Base-by-base conservation (phyloP, 2,797 vertebrate genomes). In the Sus cebifrons region DNA sequence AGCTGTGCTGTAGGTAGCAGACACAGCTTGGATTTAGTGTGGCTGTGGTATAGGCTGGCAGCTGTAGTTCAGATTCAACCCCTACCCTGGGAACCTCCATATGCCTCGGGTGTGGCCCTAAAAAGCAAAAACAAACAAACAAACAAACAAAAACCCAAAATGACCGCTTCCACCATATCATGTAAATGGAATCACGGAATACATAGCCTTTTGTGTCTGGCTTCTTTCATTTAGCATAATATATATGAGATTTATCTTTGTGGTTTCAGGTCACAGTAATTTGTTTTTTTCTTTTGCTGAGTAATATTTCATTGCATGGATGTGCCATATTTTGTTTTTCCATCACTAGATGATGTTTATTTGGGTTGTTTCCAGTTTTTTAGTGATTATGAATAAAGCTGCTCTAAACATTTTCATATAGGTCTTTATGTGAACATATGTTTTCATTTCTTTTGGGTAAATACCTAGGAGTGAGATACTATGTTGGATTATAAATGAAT, bases 231-330 rank as follows among this genome's bases (percentile, higher is more conserved):
- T 49, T 90, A 82, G 77, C 16, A 32, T 44, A 49, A 81, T 71
- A 6, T 14, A 40, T 81, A 81, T 62, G 64, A 68, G 36, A 74
- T 78, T 71, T 32, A 54, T 79, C 65, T 20, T 21, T 54, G 40
- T 56, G 56, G 40, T 71, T 86, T 36, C 52, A 81, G 32, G n/a
- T 91, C 67, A 81, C 49, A 86, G 10, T 73, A 71, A 95, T 81
- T 86, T 65, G 13, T 93, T 86, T 68, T 44, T 93, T 86, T 40
- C n/a, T 68, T 86, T 93, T 73, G n/a, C 79, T 70, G 70, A 60
- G 15, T 70, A 70, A 13, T 29, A 40, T 89, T 77, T 12, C 1
- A 1, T 52, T 77, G 3, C 29, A 79, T 86, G 40, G 16, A 49
- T 78, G 16, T 91, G 74, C 36, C 25, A 27, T 25, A 73, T 9